Percentiles rank a stretch among this genome's conserved stretches.
These are phyloP conservation scores for Cyphomyrus plagiostoma DNA, from an alignment of 2,113 vertebrate species.

Conservation along the genomic window DNA sequence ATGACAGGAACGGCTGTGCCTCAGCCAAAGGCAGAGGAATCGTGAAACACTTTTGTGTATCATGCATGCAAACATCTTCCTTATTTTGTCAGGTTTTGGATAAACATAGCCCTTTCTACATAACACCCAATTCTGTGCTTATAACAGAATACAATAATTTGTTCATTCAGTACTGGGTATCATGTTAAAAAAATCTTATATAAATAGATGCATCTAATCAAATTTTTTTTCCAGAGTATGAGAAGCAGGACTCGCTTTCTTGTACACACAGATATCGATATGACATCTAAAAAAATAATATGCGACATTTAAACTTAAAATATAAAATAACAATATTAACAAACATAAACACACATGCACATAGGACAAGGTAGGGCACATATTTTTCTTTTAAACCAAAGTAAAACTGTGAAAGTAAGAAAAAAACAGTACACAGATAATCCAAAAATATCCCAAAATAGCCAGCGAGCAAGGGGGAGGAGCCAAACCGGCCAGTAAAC, in stretches of 20 bases:
- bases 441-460: no score
- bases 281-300: no score
- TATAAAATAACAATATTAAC: neutral
- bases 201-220: neutral
- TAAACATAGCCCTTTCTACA: neutral
- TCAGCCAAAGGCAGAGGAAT: neutral
- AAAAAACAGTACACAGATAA: no score
- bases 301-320: neutral
- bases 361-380: neutral
- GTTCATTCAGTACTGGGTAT: neutral
- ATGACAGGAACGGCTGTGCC: neutral
- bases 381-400: neutral
- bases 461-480: no score
- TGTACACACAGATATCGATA: neutral
- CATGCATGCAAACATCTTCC: neutral
- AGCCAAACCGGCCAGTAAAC: no score
- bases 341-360: neutral
- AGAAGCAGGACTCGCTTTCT: neutral
- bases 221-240: neutral
- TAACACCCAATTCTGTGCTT: neutral
- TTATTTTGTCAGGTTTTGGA: neutral
- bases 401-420: no score
- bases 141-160: neutral
- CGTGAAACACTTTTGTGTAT: neutral
- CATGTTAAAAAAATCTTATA: neutral